phyloP scores from a whole-genome alignment of 2,888 invertebrate genomes.

The Macropis europaea region DNA sequence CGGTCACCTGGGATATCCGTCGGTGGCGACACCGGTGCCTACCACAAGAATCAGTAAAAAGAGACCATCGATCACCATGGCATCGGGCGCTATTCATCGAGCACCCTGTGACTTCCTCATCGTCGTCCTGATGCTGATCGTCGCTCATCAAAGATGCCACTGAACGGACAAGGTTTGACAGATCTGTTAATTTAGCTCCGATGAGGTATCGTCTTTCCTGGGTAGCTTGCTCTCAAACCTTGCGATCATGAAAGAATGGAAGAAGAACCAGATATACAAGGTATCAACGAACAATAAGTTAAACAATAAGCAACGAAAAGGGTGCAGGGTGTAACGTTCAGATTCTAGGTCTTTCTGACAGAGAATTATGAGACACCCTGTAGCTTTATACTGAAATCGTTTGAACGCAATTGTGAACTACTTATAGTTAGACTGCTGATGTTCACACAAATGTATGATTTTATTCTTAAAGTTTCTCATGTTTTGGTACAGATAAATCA shows the following conservation, averaged over 20 bases:
- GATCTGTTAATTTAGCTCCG: conserved; percentile 23
- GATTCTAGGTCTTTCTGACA: not conserved
- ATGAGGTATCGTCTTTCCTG: conserved; percentile 59
- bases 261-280: conserved; percentile 7
- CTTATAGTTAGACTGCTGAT: too few species aligned
- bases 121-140: conserved; percentile 25
- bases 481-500: too few species aligned
- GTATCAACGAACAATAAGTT: not conserved
- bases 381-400: not conserved
- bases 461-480: too few species aligned
- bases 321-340: not conserved
- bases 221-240: conserved; percentile 60
- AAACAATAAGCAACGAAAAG: not conserved
- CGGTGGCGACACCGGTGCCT: conserved; percentile 62
- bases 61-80: conserved; percentile 52
- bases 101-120: not conserved
- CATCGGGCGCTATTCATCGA: conserved; percentile 29
- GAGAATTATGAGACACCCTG: not conserved
- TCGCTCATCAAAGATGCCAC: conserved; percentile 26
- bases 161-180: conserved; percentile 31
- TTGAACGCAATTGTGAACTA: not conserved
- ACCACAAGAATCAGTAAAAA: conserved; percentile 69
- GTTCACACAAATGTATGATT: too few species aligned
- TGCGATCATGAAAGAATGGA: conserved; percentile 21
- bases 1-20: conserved; percentile 69